Evolutionary conservation across 2,113 vertebrate genomes (phyloP), one percentile per base, ranked within the genome.

Genomic region (Tragulus kanchil): DNA sequence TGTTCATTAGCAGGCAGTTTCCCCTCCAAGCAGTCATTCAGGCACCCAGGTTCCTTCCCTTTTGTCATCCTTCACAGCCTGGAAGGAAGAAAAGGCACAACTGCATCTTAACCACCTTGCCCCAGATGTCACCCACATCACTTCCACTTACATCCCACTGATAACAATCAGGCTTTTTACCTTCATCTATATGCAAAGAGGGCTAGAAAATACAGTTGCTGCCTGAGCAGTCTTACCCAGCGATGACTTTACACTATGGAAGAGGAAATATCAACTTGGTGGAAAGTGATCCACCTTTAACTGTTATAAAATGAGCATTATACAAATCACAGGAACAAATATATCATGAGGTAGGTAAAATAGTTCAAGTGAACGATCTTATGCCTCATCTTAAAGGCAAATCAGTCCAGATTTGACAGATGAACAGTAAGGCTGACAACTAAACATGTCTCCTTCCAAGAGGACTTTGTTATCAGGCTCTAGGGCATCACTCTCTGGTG

Each of bases 51-150:
- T 14, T 48, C 45, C 93, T 93, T 82, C 52, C 42, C 25, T 26
- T 58, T 42, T 31, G 58, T 52, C n/a, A 69, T 64, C 16, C 3
- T 5, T 31, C 61, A 61, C 21, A 82, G 26, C 73, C 25, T 69
- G 31, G 31, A 75, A 90, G 61, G 45, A 90, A 61, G 56, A 95
- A 69, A 95, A 94, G 65, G 61, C 42, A 88, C 10, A 69, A 31
- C 4, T 42, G 2, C 6, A 31, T 48, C 17, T 69, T 58, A 69
- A 61, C 8, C 31, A 13, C 7, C 23, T 73, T 59, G 48, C 42
- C 16, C 26, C 58, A 87, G 75, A 50, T 42, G 25, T 73, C 42
- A 45, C 50, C 1, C 50, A 23, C 7, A 54, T 62, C 21, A n/a
- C 36, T 36, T 82, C 67, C 25, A 71, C 12, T 73, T 21, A 26